Conservation (phyloP, 2,113 vertebrate species). For the Pseudopodoces humilis region DNA sequence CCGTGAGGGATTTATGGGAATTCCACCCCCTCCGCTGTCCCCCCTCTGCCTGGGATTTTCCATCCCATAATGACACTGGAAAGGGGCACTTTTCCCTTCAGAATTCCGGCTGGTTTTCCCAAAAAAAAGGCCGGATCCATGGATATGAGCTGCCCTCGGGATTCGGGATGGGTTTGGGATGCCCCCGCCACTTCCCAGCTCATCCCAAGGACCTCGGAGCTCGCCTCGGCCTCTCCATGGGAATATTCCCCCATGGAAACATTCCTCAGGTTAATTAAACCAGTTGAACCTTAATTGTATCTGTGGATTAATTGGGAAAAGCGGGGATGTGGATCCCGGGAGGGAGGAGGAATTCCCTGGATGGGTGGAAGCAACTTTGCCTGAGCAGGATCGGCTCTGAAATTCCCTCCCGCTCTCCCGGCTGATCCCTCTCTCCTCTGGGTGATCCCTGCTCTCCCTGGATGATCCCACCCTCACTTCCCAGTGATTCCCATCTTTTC, state of each 20-base stretch:
- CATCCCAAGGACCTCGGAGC: background rate
- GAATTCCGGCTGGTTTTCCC: accelerated
- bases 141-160: accelerated
- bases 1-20: conserved; percentile 1
- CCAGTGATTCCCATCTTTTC: background rate
- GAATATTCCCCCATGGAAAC: background rate
- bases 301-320: background rate
- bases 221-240: accelerated
- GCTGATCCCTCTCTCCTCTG: background rate
- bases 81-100: background rate
- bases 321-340: accelerated
- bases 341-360: background rate
- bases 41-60: background rate
- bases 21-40: background rate
- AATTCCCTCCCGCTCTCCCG: background rate
- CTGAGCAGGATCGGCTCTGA: accelerated
- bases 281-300: accelerated
- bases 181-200: accelerated
- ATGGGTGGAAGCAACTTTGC: background rate
- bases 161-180: background rate
- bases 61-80: background rate
- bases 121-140: accelerated
- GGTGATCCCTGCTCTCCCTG: background rate
- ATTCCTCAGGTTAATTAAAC: background rate
- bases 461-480: too few species aligned